These are phyloP conservation scores for Hirudinaria manillensis DNA, from an alignment of 2,888 invertebrate species.

Conservation along the genomic window DNA sequence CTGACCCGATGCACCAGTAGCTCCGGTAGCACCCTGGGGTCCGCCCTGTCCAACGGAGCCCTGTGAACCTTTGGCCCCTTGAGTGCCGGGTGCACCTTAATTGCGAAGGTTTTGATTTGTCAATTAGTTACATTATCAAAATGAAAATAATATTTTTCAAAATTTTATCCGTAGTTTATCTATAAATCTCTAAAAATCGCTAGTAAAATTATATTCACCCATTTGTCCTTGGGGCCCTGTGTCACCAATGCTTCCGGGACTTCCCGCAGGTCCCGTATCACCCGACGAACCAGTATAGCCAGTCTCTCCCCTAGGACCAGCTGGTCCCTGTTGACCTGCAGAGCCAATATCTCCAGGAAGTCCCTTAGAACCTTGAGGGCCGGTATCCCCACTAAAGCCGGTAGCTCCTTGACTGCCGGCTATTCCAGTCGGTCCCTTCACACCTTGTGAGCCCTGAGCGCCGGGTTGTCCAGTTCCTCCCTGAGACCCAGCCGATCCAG, in stretches of 20 bases:
- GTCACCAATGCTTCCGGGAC: slow-evolving; percentile 31
- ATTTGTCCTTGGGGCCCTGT: background rate
- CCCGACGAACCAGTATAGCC: slow-evolving; percentile 33
- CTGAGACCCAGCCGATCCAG: slow-evolving; percentile 6
- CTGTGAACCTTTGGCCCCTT: background rate
- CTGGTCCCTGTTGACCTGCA: slow-evolving; percentile 25
- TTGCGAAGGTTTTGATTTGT: background rate
- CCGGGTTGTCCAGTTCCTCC: slow-evolving; percentile 20
- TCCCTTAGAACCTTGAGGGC: slow-evolving; percentile 9
- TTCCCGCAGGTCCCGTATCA: slow-evolving; percentile 32
- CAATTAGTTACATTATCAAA: background rate
- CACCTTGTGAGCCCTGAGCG: slow-evolving; percentile 14
- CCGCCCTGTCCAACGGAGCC: slow-evolving; percentile 22
- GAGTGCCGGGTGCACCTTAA: background rate
- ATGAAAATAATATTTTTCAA: no score
- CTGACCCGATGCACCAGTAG: slow-evolving; percentile 33
- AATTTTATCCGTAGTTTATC: no score
- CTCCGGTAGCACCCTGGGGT: slow-evolving; percentile 24
- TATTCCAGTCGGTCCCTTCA: background rate
- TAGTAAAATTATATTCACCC: background rate
- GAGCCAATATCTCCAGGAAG: slow-evolving; percentile 25
- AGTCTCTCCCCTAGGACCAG: slow-evolving; percentile 26
- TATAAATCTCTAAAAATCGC: background rate
- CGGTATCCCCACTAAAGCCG: slow-evolving; percentile 18
- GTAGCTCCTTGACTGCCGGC: slow-evolving; percentile 9